Base-by-base conservation (phyloP, 1,140 invertebrate genomes). In the Bactericera cockerelli region DNA sequence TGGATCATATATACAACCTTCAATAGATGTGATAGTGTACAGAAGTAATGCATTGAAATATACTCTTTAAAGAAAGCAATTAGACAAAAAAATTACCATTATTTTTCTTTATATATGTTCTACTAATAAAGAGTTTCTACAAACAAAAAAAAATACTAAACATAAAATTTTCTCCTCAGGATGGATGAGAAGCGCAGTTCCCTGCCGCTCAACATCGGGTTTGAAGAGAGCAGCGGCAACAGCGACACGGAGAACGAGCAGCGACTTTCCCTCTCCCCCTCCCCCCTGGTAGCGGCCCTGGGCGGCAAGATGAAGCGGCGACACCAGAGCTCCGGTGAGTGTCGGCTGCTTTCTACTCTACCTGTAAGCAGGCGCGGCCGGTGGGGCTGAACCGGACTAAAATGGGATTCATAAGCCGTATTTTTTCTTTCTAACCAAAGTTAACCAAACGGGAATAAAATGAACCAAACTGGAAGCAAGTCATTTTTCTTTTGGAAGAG, bases 201-300 rank as follows among this genome's bases (percentile, higher is more conserved):
- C 39, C 59, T 22, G 42, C 58, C 58, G 28, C 14, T 26, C 6
- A 59, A 59, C 19, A 59, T 31, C 39, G 54, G 19, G 19, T 21
- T 14, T 14, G 54, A 31, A 14, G 42, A 26, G 39, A 26, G 28
- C n/a, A 28, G 28, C 3, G 58, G 58, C 10, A 59, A 54, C 25
- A 59, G 58, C 54, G 58, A 59, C 31, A 22, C 39, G 6, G 58
- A 59, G 25, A 59, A 59, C 31, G 36, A 59, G 26, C 3, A 39
- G 28, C 28, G 28, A 6, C 28, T 31, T 4, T 31, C 28, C 13
- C 39, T 56, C 11, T 59, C 54, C 14, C 42, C 42, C 2, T 19
- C 13, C 11, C 14, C 24, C 10, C 33, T 42, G n/a, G n/a, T n/a
- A n/a, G n/a, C n/a, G n/a, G 8, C 24, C 24, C 8, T 38, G 42